Evolutionary conservation across 2,113 vertebrate species (phyloP), one percentile per base, ranked within the genome.

Genomic region (Pseudorhombus dupliciocellatus): DNA sequence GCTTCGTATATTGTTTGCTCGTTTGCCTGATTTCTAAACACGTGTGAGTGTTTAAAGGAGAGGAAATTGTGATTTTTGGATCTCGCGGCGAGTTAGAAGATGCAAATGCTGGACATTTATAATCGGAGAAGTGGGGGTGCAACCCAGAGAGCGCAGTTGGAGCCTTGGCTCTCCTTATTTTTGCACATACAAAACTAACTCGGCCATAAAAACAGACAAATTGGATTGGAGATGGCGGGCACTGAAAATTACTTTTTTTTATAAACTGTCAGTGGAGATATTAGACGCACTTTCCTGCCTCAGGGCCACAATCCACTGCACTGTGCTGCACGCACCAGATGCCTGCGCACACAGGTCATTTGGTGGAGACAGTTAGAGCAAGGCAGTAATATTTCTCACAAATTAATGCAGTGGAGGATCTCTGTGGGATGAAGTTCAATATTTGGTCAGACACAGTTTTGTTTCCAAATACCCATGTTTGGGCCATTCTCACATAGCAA

Each of bases 31-130:
- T 75, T 77, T 63, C 21, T 2, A 28, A 70, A 56, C 65, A 67
- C 75, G 48, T 71, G 69, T 46, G 66, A 66, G n/a, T 56, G 53
- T 64, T 77, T 79, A 57, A 65, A 66, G 18, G 16, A 73, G 44
- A 26, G 66, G 34, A 60, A 24, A 73, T 72, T 64, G 18, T 31
- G 66, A 4, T 10, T 63, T 58, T 55, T 60, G 50, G 6, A 9
- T 58, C 7, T 70, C 59, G 4, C 48, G 50, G 42, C 51, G 54
- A 3, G 25, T 46, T 46, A 46, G 42, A 46, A 18, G 42, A 46
- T 46, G 42, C 42, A 20, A 7, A 46, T 46, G 42, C 14, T 18
- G 42, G 7, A 5, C 8, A n/a, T 67, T 56, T 67, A 25, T 30
- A 62, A 46, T 62, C n/a, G 24, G 55, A 34, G 37, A 22, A 44